phyloP scores from a whole-genome alignment of 30 jellyfish, hydroid and myxozoan species.

The Catostylus mosaicus region DNA sequence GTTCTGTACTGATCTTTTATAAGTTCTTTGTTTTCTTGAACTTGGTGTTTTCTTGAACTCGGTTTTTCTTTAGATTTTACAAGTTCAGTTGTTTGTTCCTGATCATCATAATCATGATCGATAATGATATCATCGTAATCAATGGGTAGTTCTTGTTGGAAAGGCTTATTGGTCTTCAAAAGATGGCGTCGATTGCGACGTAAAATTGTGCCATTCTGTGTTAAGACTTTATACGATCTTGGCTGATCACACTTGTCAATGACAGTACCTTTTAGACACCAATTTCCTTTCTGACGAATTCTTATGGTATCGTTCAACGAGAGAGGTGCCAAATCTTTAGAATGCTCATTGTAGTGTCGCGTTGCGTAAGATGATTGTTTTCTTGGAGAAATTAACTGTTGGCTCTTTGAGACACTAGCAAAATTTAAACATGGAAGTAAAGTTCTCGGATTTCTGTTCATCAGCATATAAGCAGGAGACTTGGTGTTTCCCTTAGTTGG shows the following conservation, averaged over 20 bases:
- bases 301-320: neutral
- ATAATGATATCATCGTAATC: too few species aligned
- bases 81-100: too few species aligned
- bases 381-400: too few species aligned
- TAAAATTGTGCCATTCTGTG: neutral
- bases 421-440: slow-evolving; percentile 4
- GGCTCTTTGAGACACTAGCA: neutral
- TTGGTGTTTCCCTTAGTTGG: neutral
- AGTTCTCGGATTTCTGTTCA: slow-evolving; percentile 48
- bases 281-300: neutral
- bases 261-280: neutral
- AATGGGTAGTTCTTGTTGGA: too few species aligned
- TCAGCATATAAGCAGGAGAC: slow-evolving; percentile 39
- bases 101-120: too few species aligned
- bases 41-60: too few species aligned
- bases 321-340: neutral
- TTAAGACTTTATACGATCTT: neutral
- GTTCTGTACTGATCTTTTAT: too few species aligned
- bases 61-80: too few species aligned
- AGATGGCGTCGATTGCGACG: neutral
- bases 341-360: neutral
- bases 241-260: neutral
- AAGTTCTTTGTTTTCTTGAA: too few species aligned
- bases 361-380: neutral
- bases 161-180: neutral